A percentile compares a stretch with the other conserved stretches of the same genome.
Evolutionary conservation across 2,888 invertebrate genomes (phyloP).

Genomic region (Lymantria monacha): DNA sequence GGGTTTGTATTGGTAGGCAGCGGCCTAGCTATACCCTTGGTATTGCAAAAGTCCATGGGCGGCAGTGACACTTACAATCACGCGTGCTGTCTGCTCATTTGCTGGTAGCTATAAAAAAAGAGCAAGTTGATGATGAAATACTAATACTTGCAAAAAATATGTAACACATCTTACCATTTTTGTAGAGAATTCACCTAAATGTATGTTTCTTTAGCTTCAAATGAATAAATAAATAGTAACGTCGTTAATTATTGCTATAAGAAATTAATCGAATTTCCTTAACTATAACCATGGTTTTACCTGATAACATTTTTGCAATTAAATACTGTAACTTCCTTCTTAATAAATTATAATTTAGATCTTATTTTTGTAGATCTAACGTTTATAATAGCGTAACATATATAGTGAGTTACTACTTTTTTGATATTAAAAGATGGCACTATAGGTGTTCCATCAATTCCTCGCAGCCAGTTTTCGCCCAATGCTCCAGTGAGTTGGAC

Average conservation of each 20-base stretch:
- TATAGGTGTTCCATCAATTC: conserved; percentile 61
- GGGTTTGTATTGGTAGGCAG: no score
- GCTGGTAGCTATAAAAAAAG: no score
- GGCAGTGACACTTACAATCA: no score
- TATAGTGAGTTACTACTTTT: conserved; percentile 40
- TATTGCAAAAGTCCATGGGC: no score
- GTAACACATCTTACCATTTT: no score
- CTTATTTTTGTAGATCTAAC: background rate
- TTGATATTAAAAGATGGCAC: conserved; percentile 33
- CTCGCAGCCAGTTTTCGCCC: conserved; percentile 49
- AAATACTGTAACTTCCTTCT: conserved; percentile 12
- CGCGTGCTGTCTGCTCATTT: no score
- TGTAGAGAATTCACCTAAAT: background rate
- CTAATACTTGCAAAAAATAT: no score
- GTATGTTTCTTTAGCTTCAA: conserved; percentile 7
- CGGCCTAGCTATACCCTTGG: no score
- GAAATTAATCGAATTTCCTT: conserved; percentile 42
- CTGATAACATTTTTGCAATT: conserved; percentile 48
- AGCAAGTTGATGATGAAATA: no score
- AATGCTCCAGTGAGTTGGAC: conserved; percentile 34
- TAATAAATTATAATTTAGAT: conserved; percentile 2
- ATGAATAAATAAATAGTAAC: conserved; percentile 49
- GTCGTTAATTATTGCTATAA: conserved; percentile 44
- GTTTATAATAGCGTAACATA: conserved; percentile 8
- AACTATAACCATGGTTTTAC: conserved; percentile 44